phyloP scores from a whole-genome alignment of 2,113 vertebrate genomes.

The Agelaius tricolor region DNA sequence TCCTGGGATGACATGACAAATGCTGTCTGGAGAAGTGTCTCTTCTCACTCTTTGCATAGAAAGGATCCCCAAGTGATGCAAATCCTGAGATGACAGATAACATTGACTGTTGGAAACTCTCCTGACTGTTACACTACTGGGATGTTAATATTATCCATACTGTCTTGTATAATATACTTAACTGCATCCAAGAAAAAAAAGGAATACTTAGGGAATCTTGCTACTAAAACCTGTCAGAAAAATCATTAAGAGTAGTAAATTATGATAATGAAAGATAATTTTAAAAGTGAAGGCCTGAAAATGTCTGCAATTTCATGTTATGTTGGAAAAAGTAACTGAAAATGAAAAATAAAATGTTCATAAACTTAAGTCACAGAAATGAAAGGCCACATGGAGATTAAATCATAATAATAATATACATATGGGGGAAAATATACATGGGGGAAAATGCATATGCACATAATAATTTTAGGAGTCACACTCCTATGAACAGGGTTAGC shows the following conservation, averaged over 20 bases:
- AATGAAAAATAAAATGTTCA: slow-evolving; percentile 28
- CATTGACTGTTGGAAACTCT: not conserved
- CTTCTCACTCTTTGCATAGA: not conserved
- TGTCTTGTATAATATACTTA: slow-evolving; percentile 42
- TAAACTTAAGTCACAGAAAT: not conserved
- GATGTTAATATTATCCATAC: slow-evolving; percentile 16
- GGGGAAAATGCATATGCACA: not conserved
- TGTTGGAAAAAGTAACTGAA: not conserved
- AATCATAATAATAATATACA: not conserved
- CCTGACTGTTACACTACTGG: not conserved
- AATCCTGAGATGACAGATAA: slow-evolving; percentile 24
- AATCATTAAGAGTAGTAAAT: slow-evolving; percentile 73
- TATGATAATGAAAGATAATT: slow-evolving; percentile 66
- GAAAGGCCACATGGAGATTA: not conserved
- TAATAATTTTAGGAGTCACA: not conserved
- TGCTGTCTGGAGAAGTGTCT: not conserved
- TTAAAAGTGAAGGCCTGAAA: slow-evolving; percentile 66
- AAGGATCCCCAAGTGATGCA: not conserved
- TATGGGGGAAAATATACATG: not conserved
- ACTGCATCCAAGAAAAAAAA: slow-evolving; percentile 52
- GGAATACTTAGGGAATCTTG: slow-evolving; percentile 55
- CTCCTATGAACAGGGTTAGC: not conserved
- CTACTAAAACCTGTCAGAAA: slow-evolving; percentile 70
- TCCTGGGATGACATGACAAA: not conserved
- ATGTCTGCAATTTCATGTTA: slow-evolving; percentile 7